These are phyloP conservation scores for Phocoena sinus DNA, from an alignment of 2,113 vertebrate genomes.

Conservation along the genomic window DNA sequence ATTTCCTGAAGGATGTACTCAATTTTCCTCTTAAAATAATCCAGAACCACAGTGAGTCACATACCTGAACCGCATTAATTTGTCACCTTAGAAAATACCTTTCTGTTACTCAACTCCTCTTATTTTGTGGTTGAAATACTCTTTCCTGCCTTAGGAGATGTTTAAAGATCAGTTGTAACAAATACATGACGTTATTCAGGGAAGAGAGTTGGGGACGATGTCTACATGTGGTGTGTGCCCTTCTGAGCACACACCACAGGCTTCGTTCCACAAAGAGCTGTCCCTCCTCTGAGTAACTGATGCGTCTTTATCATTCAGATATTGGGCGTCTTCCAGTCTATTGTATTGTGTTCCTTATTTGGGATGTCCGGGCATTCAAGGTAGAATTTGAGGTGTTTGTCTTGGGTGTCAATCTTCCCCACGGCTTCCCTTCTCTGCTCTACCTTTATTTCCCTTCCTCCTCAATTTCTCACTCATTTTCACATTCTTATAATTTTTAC, in stretches of 20 bases:
- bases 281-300: background rate
- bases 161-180: background rate
- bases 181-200: rapidly evolving
- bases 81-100: background rate
- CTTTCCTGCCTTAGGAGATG: background rate
- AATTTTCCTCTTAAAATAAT: background rate
- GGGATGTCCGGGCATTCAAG: background rate
- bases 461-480: background rate
- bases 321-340: too few relatives aligned
- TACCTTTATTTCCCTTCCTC: background rate
- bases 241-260: background rate
- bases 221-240: too few relatives aligned
- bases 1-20: background rate
- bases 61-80: background rate
- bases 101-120: background rate
- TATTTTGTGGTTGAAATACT: too few relatives aligned
- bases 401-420: rapidly evolving
- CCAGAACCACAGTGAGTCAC: background rate
- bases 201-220: rapidly evolving
- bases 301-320: background rate
- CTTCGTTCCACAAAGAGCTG: background rate
- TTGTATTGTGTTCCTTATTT: background rate
- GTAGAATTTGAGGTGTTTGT: background rate
- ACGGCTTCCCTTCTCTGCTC: background rate
- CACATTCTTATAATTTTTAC: too few relatives aligned